phyloP scores from a whole-genome alignment of 1,140 invertebrate genomes.

The Bombus consobrinus region DNA sequence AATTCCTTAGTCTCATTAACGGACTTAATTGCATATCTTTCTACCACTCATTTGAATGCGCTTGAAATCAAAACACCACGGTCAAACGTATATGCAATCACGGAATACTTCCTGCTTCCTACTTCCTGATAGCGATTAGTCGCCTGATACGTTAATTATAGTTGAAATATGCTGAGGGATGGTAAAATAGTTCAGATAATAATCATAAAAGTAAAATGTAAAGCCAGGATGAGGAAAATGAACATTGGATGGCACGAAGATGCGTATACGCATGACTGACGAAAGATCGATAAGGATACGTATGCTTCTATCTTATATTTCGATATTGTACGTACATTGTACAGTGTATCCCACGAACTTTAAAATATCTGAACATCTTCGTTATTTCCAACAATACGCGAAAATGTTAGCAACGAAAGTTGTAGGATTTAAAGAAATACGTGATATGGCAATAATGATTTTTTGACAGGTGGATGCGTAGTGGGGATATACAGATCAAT shows the following conservation, averaged over 20 bases:
- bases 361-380: too few species aligned
- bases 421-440: too few species aligned
- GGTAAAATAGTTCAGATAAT: neutral
- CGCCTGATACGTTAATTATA: neutral
- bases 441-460: too few species aligned
- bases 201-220: neutral
- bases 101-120: slow-evolving; percentile 18
- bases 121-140: slow-evolving; percentile 11
- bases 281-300: neutral
- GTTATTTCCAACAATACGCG: too few species aligned
- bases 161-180: neutral
- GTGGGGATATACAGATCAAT: too few species aligned
- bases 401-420: too few species aligned
- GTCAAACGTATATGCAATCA: too few species aligned
- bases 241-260: too few species aligned
- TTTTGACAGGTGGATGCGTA: too few species aligned
- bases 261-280: neutral
- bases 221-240: neutral
- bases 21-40: neutral
- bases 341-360: too few species aligned
- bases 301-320: neutral
- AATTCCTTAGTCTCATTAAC: neutral
- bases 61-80: neutral
- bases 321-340: too few species aligned
- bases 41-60: neutral